Percentiles rank a stretch among this genome's conserved stretches.
These are phyloP conservation scores for Caradrina clavipalpis DNA, from an alignment of 2,888 invertebrate species.

Conservation along the genomic window DNA sequence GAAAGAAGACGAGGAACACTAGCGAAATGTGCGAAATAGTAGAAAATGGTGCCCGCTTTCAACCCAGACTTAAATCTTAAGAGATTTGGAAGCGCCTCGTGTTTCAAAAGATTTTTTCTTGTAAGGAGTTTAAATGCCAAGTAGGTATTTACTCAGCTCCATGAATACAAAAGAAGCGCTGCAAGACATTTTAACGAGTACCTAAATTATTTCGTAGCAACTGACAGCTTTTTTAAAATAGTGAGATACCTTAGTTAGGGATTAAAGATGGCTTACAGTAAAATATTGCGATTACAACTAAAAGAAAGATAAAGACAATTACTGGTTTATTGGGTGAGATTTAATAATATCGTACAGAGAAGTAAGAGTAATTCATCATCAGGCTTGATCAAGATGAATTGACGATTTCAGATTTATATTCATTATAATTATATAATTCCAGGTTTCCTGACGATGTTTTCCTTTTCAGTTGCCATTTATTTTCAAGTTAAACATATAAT, in stretches of 20 bases:
- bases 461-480: too few relatives aligned
- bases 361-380: too few relatives aligned
- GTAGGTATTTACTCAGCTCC: conserved; percentile 16
- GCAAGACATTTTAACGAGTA: conserved; percentile 1
- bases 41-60: conserved; percentile 27
- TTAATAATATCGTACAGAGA: too few relatives aligned
- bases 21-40: conserved; percentile 6
- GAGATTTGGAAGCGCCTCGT: conserved; percentile 28
- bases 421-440: too few relatives aligned
- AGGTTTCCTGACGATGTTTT: too few relatives aligned
- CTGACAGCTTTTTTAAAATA: not conserved
- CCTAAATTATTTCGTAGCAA: not conserved
- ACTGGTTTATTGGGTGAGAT: too few relatives aligned
- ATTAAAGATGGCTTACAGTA: not conserved
- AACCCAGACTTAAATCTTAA: conserved; percentile 19
- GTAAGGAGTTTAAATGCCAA: conserved; percentile 30
- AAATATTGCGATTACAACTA: not conserved
- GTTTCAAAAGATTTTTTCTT: conserved; percentile 44
- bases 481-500: too few relatives aligned
- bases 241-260: not conserved
- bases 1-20: not conserved
- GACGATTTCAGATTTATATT: too few relatives aligned
- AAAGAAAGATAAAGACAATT: too few relatives aligned
- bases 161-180: conserved; percentile 35
- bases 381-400: too few relatives aligned